Base-by-base conservation (phyloP, 2,888 invertebrate genomes). In the Hypolimnas misippus region DNA sequence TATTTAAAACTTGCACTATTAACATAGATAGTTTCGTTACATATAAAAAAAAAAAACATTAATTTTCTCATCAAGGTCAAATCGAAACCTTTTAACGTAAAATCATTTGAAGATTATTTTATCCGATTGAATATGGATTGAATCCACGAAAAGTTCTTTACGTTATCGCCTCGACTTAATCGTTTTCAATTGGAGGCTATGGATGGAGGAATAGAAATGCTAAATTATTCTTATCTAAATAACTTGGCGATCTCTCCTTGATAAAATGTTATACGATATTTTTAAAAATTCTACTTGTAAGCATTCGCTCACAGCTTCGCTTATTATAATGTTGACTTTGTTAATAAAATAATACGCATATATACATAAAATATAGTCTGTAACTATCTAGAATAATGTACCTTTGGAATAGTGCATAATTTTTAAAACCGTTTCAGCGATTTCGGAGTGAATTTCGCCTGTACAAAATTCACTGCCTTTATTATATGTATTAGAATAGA, bases 191-290 rank as follows among this genome's bases (percentile, higher is more conserved):
- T 65, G 53, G 57, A 38, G 44, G 53, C 38, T 12, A 7, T 52
- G 52, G 52, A 52, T 19, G 38, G 59, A 46, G 21, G 54, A 44
- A 60, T 52, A 46, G 46, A 49, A 60, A 60, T 46, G 53, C 52
- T 56, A 65, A 65, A 65, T 65, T 62, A 35, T 51, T 50, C 52
- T 58, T 65, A 65, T 65, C 65, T 65, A 58, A 65, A 65, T 62
- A 65, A 58, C 46, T 49, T 53, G 31, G 53, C 57, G 42, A 65
- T 63, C 62, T 57, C 33, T 46, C 35, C 52, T 65, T 55, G 59
- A 54, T 62, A 53, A 61, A 64, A 58, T 50, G 14, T 25, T 25
- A 21, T 35, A 35, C 10, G 8, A 17, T 12, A 10, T 17, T 46
- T 21, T 46, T 46, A 21, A 21, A 19, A 12, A 12, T 19, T 44